These are phyloP conservation scores for Ridgeia piscesae DNA, from an alignment of 1,140 invertebrate genomes.

Conservation along the genomic window DNA sequence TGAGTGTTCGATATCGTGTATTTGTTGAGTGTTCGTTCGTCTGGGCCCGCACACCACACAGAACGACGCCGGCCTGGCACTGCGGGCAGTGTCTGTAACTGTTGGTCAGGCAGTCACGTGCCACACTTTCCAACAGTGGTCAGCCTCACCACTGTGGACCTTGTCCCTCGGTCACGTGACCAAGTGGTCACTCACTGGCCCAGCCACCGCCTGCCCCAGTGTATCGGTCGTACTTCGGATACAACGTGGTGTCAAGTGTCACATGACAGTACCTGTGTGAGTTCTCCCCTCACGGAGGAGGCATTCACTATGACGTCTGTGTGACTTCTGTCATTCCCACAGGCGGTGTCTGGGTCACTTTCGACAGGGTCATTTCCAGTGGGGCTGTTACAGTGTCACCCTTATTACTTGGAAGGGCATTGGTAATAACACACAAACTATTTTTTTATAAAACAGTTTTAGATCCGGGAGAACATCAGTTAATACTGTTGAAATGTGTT, in stretches of 20 bases:
- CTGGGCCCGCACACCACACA: neutral
- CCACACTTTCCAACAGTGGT: neutral
- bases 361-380: neutral
- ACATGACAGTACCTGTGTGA: neutral
- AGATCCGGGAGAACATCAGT: neutral
- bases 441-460: neutral
- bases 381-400: neutral
- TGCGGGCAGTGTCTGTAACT: neutral
- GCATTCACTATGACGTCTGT: neutral
- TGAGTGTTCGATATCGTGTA: too few species aligned
- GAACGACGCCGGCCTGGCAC: neutral
- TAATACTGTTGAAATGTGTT: neutral
- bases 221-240: neutral
- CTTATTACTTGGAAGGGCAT: neutral
- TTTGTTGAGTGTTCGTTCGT: neutral
- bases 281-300: neutral
- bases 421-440: neutral
- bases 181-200: neutral
- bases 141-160: neutral
- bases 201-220: neutral
- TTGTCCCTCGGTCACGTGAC: neutral
- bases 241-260: neutral
- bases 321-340: neutral
- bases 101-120: neutral
- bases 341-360: neutral